phyloP scores from a whole-genome alignment of 2,113 vertebrate species.

The Haliaeetus leucogaster region DNA sequence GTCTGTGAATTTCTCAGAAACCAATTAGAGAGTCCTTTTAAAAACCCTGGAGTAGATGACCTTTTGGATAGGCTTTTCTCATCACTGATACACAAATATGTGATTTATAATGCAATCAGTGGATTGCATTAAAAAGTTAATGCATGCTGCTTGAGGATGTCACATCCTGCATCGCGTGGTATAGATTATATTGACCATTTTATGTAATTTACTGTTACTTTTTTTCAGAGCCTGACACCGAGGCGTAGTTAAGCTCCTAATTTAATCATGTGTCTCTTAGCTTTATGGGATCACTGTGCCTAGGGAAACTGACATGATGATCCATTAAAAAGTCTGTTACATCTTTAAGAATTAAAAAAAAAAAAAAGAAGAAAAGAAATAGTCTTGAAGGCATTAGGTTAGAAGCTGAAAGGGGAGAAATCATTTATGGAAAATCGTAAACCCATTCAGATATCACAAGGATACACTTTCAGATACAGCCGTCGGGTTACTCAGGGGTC shows the following conservation, averaged over 20 bases:
- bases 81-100: slow-evolving; percentile 11
- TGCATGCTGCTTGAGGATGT: slow-evolving; percentile 5
- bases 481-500: neutral
- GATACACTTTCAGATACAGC: neutral
- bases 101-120: slow-evolving; percentile 49
- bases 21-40: neutral
- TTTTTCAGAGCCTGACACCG: neutral
- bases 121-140: slow-evolving; percentile 41
- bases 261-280: slow-evolving; percentile 40
- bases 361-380: neutral
- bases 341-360: neutral
- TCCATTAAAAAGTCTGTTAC: neutral
- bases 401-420: slow-evolving; percentile 3
- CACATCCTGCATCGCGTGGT: neutral
- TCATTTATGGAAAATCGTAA: neutral
- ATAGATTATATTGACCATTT: slow-evolving; percentile 42
- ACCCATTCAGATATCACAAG: neutral
- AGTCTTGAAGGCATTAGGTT: neutral
- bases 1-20: neutral
- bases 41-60: neutral
- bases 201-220: slow-evolving; percentile 10
- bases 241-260: slow-evolving; percentile 44
- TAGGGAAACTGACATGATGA: neutral
- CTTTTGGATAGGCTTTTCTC: slow-evolving; percentile 13
- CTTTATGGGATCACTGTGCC: neutral